These are phyloP conservation scores for Dendroctonus valens DNA, from an alignment of 1,140 invertebrate species.

Conservation along the genomic window DNA sequence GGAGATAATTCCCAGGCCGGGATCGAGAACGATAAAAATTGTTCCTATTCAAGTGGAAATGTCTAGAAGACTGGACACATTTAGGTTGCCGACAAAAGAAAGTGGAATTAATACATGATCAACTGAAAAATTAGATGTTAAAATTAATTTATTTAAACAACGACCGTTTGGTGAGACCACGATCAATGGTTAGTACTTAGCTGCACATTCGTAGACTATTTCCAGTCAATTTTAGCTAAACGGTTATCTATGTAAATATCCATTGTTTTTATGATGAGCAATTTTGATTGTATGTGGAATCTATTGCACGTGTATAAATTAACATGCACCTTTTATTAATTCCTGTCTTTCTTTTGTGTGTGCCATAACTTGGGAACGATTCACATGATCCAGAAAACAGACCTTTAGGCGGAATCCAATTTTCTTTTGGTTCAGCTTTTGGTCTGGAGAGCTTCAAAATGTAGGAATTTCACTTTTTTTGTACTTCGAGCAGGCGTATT, in stretches of 20 bases:
- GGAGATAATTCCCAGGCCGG: conserved; percentile 41
- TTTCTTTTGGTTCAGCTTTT: no score
- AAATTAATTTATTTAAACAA: conserved; percentile 10
- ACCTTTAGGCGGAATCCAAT: no score
- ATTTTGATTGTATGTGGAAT: not conserved
- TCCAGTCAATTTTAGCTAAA: no score
- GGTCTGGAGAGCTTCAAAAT: no score
- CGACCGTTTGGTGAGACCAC: not conserved
- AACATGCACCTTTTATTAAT: conserved; percentile 21
- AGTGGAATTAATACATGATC: not conserved
- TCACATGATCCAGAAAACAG: no score
- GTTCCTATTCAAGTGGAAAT: conserved; percentile 45
- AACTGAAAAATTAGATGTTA: not conserved
- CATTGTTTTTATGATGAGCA: conserved; percentile 2
- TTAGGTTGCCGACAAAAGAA: not conserved
- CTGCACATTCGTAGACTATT: no score
- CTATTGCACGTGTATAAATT: conserved; percentile 20
- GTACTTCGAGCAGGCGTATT: no score
- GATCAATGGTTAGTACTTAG: no score
- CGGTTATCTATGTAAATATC: not conserved
- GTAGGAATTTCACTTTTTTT: no score
- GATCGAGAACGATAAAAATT: conserved; percentile 45
- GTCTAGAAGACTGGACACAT: conserved; percentile 27
- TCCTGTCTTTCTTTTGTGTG: conserved; percentile 33
- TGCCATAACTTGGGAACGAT: conserved; percentile 19